Percentiles rank a stretch among this genome's conserved stretches.
Evolutionary conservation across 2,113 vertebrate species (phyloP).

Genomic region (Xyliphius kryptos): DNA sequence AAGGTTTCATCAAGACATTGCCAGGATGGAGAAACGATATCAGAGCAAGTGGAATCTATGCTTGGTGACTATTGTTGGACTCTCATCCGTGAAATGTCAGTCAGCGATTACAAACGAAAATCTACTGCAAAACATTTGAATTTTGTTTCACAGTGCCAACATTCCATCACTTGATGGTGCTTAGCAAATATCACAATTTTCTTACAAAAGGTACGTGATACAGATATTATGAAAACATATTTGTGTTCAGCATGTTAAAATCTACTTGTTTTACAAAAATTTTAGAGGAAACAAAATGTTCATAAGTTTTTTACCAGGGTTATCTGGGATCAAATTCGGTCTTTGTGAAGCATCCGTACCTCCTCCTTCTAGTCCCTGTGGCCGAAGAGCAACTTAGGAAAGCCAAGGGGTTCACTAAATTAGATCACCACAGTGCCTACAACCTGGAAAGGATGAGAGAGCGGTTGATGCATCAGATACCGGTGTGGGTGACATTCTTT

Average conservation of each 20-base stretch:
- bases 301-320: neutral
- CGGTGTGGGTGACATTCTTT: too few relatives aligned
- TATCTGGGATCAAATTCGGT: too few relatives aligned
- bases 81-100: neutral
- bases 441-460: too few relatives aligned
- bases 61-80: neutral
- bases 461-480: too few relatives aligned
- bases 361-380: too few relatives aligned
- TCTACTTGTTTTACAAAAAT: neutral
- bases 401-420: too few relatives aligned
- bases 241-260: neutral
- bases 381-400: too few relatives aligned
- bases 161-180: too few relatives aligned
- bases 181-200: neutral
- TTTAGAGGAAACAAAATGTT: neutral
- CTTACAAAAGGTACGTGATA: neutral
- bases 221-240: neutral
- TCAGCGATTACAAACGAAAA: neutral
- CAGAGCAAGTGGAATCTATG: neutral
- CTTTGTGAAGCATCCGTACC: too few relatives aligned
- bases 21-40: too few relatives aligned
- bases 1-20: slow-evolving; percentile 3
- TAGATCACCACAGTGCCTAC: too few relatives aligned
- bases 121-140: neutral
- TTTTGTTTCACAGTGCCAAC: too few relatives aligned